Base-by-base conservation (phyloP, 2,797 vertebrate species). In the Hydrolagus colliei region DNA sequence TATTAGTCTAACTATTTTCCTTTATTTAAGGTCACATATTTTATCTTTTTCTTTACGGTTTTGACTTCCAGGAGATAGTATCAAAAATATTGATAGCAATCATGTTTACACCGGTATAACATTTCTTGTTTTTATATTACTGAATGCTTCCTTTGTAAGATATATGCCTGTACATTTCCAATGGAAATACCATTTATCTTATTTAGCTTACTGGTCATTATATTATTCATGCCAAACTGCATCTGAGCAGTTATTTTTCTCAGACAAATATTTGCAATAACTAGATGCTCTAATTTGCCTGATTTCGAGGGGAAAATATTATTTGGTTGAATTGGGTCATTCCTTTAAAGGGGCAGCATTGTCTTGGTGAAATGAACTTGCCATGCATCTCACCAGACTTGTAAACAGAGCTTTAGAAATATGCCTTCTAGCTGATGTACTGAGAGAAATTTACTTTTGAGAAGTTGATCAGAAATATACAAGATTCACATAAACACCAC, bases 131-230 rank as follows among this genome's bases (percentile, higher is more conserved):
- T 78, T 59, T 11, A 78, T 62, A 22, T 78, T 78, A 78, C 12
- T 12, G 7, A 63, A 9, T 65, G 16, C 78, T 16, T 65, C n/a
- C 65, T 65, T 65, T 80, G 9, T 6, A 80, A 63, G 62, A 80
- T 80, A 1, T 27, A 65, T 65, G 62, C 16, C 12, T 13, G 13
- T 14, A 80, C 0, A 18, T 32, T 80, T 65, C 22, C 61, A 80
- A 78, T 78, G 76, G 76, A 78, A 80, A 80, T 65, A 11, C 32
- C 22, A 80, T 80, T 78, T 78, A 78, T 78, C 20, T 63, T 80
- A 16, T 52, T 78, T 11, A 78, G 18, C 62, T 78, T 4, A 62
- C 78, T 27, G 65, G 13, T 27, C 22, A 80, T 80, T 80, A 9
- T 80, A 80, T 18, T 80, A 14, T 62, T 80, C 27, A 80, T 65